Conservation (phyloP, 2,113 vertebrate genomes). For the Ochotona curzoniae region DNA sequence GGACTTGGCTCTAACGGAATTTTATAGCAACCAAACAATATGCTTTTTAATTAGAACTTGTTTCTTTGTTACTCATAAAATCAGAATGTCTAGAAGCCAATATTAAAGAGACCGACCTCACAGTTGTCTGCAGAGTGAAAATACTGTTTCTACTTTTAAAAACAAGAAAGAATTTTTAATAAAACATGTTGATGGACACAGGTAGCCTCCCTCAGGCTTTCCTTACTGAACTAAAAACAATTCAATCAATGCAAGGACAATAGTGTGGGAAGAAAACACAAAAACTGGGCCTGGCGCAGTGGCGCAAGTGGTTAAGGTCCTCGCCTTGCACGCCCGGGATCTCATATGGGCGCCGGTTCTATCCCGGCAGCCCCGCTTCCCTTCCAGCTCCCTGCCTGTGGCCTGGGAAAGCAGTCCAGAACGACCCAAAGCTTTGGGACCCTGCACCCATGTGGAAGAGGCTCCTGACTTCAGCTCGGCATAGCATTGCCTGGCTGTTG, state of each 20-base stretch:
- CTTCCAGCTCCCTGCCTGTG: too few species aligned
- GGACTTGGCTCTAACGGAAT: background rate
- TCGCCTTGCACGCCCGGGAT: too few species aligned
- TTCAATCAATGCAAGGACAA: background rate
- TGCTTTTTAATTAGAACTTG: background rate
- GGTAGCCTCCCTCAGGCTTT: background rate
- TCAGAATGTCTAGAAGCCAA: background rate
- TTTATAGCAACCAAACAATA: background rate
- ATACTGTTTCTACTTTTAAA: background rate
- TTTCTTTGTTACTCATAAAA: background rate
- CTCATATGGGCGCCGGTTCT: too few species aligned
- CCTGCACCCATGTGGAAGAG: too few species aligned
- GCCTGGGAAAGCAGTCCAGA: too few species aligned
- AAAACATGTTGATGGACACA: background rate
- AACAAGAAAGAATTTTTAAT: background rate
- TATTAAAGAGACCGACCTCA: background rate
- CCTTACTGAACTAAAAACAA: background rate
- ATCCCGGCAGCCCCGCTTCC: too few species aligned
- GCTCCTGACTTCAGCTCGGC: too few species aligned
- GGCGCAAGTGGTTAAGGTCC: too few species aligned
- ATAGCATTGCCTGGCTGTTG: too few species aligned
- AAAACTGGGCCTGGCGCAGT: too few species aligned
- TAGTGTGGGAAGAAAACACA: background rate
- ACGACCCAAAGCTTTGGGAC: too few species aligned
- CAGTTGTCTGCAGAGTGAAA: background rate